A percentile compares a stretch with the other conserved stretches of the same genome.
Evolutionary conservation across 2,797 vertebrate species (phyloP).

Genomic region (Bradypus variegatus): DNA sequence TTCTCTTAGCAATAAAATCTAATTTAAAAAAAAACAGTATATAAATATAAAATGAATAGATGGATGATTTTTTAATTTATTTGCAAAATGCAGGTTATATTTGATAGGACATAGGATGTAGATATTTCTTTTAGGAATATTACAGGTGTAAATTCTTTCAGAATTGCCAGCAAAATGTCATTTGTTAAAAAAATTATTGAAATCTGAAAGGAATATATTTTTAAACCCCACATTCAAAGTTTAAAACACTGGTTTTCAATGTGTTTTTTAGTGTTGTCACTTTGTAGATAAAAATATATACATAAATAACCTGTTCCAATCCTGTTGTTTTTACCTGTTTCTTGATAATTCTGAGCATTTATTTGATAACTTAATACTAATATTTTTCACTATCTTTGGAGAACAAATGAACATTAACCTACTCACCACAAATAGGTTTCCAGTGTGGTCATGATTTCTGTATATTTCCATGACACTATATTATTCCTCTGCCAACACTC

Average conservation of each 20-base stretch:
- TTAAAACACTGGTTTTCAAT: conserved; percentile 75
- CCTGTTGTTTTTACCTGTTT: conserved; percentile 57
- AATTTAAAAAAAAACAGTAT: conserved; percentile 64
- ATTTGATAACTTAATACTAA: conserved; percentile 45
- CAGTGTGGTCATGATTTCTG: conserved; percentile 34
- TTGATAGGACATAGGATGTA: conserved; percentile 70
- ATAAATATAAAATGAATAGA: conserved; percentile 61
- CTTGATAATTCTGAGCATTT: conserved; percentile 57
- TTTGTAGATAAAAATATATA: conserved; percentile 76
- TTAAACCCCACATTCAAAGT: conserved; percentile 71
- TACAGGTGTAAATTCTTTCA: conserved; percentile 70
- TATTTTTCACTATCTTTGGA: conserved; percentile 56
- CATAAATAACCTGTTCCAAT: conserved; percentile 58
- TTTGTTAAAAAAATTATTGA: conserved; percentile 61
- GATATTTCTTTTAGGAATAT: conserved; percentile 69
- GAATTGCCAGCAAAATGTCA: conserved; percentile 70
- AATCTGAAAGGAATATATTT: conserved; percentile 71
- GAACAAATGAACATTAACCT: conserved; percentile 41
- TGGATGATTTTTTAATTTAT: conserved; percentile 69
- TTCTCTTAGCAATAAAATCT: conserved; percentile 74
- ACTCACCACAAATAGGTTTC: conserved; percentile 39
- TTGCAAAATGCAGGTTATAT: conserved; percentile 72
- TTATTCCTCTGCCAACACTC: conserved; percentile 29
- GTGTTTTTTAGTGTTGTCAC: conserved; percentile 79
- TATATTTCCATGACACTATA: conserved; percentile 41